Conservation (phyloP, 2,888 invertebrate genomes). For the Capitulum mitella region DNA sequence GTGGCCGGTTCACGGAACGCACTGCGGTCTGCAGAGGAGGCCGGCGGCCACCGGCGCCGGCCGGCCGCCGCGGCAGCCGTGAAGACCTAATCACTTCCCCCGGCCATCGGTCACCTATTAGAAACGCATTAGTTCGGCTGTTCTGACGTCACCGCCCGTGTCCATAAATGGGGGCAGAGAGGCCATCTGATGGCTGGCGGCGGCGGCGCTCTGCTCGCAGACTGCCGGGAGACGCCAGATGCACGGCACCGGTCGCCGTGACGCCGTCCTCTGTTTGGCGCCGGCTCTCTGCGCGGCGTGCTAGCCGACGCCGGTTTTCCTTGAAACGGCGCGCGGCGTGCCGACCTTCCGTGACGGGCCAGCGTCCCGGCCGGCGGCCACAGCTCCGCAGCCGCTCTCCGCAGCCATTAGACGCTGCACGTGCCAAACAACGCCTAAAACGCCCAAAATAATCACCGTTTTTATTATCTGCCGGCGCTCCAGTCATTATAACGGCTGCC, state of each 20-base stretch:
- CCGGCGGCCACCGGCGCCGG: neutral
- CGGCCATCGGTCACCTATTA: neutral
- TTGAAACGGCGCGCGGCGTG: neutral
- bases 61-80: neutral
- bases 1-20: neutral
- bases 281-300: too few species aligned
- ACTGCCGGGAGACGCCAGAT: too few species aligned
- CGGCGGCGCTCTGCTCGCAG: neutral
- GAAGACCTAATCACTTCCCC: neutral
- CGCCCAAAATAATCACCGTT: slow-evolving; percentile 1
- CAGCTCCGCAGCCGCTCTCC: neutral
- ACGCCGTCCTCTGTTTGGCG: too few species aligned
- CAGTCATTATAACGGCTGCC: neutral
- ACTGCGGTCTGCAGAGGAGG: neutral
- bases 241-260: too few species aligned
- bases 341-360: neutral
- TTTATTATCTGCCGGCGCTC: neutral
- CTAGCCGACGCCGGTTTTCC: neutral
- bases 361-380: neutral
- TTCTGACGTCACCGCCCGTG: neutral
- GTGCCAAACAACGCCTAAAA: neutral
- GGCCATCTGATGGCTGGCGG: neutral
- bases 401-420: neutral
- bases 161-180: neutral
- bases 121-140: neutral